These are phyloP conservation scores for Denticeps clupeoides DNA, from an alignment of 2,797 vertebrate genomes.

Conservation along the genomic window DNA sequence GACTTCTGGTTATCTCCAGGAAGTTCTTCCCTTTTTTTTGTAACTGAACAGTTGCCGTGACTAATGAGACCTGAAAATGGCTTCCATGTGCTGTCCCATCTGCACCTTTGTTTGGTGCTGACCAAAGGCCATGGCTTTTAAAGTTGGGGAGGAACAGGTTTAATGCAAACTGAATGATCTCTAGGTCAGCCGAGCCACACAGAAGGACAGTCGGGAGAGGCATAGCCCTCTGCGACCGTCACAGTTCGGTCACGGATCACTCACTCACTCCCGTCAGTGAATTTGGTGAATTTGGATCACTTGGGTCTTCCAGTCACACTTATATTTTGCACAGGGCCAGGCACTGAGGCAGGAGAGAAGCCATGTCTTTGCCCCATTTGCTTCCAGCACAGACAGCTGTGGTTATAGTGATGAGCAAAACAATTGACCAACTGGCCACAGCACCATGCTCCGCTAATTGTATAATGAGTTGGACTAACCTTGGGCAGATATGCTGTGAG, in stretches of 20 bases:
- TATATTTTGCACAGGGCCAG: neutral
- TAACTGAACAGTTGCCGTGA: conserved; percentile 5
- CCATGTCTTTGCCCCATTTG: conserved; percentile 13
- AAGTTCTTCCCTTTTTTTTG: conserved; percentile 21
- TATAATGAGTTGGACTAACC: conserved; percentile 37
- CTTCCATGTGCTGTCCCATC: conserved; percentile 54
- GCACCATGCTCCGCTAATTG: conserved; percentile 36
- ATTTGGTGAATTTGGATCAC: neutral
- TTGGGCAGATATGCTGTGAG: conserved; percentile 24
- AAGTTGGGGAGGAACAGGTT: conserved; percentile 40
- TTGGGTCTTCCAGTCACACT: neutral
- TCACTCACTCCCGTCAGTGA: neutral
- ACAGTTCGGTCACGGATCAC: too few relatives aligned
- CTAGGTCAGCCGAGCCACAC: neutral
- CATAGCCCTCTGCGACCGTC: too few relatives aligned
- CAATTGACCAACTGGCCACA: conserved; percentile 32
- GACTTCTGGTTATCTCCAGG: neutral
- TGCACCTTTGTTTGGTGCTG: conserved; percentile 47
- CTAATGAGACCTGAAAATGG: conserved; percentile 43
- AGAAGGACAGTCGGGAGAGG: conserved; percentile 27
- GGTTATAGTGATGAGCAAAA: conserved; percentile 19
- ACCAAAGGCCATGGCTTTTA: conserved; percentile 47
- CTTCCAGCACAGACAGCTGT: conserved; percentile 11
- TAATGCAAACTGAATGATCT: conserved; percentile 30
- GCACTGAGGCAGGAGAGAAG: neutral